phyloP scores from a whole-genome alignment of 2,113 vertebrate species.

The Pygoscelis antarcticus region DNA sequence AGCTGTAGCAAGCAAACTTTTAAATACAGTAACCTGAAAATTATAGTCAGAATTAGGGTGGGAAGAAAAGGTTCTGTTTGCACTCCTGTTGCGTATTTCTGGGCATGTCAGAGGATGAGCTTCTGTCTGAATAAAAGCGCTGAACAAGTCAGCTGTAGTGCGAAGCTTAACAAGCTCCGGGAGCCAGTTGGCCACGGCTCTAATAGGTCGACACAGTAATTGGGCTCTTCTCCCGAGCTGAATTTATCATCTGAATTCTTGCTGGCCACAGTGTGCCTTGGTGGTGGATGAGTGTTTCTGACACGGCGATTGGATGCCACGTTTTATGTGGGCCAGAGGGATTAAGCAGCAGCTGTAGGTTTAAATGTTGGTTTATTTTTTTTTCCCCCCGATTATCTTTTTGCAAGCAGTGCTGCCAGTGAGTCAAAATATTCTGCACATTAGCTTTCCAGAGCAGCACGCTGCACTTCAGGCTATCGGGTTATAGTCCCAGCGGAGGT shows the following conservation, averaged over 20 bases:
- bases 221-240: not conserved
- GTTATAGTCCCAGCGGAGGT: not conserved
- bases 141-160: not conserved
- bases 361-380: constrained; percentile 11
- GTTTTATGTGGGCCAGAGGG: constrained; percentile 47
- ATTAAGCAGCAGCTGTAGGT: constrained; percentile 61
- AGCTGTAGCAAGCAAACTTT: not conserved
- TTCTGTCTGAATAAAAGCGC: not conserved
- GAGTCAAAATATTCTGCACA: not conserved
- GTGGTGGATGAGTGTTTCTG: not conserved
- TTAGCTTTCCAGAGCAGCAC: not conserved
- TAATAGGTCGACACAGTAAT: not conserved
- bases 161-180: not conserved
- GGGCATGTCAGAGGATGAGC: not conserved
- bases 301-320: not conserved
- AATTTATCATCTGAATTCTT: constrained; percentile 28
- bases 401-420: not conserved
- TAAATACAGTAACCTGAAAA: not conserved
- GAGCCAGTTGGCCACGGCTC: not conserved
- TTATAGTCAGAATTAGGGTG: not conserved
- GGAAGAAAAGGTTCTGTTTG: not conserved
- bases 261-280: not conserved
- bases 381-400: not conserved
- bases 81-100: not conserved
- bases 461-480: not conserved